Base-by-base conservation (phyloP, 2,113 vertebrate genomes). In the Carassius carassius region DNA sequence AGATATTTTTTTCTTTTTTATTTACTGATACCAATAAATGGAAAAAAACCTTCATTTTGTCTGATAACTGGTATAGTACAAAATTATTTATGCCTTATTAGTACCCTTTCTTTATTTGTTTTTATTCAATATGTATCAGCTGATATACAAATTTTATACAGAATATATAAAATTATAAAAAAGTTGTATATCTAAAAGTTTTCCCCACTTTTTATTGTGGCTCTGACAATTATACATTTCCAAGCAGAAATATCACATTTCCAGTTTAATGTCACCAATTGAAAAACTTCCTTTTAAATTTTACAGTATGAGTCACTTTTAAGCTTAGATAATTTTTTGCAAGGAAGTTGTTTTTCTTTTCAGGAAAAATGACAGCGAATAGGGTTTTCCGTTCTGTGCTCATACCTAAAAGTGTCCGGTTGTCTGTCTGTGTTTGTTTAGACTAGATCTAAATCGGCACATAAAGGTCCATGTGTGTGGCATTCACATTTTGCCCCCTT, bases 341-440 rank as follows among this genome's bases (percentile, higher is more conserved):
- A 76, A 76, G 74, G 47, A 76, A 54, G 49, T 32, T 32, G 16
- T 54, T 11, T 17, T 14, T 73, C 12, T 44, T 73, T 47, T 47
- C 23, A 76, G 74, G 74, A 76, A 76, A 29, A 54, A 25, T 29
- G 47, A 51, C 14, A 75, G 14, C 3, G 25, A 51, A 76, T 19
- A 51, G 47, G 44, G 16, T 51, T 76, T 76, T 76, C 74, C 74
- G 47, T 76, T 51, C 14, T 19, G 74, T 54, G 8, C 23, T 17
- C 74, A 76, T 29, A 32, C 74, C 74, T 76, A 54, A 54, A 76
- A 54, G 47, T 51, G 74, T 76, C 16, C 1, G 7, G 25, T 78
- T 73, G 49, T 83, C 49, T 56, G 69, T 73, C 19, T 58, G 69
- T 73, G 69, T 35, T 78, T 32, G 29, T 60, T 78, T 78, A 78